Evolutionary conservation across 37 sponge, comb jelly and placozoan species (phyloP).

Genomic region (Aplysina aerophoba): DNA sequence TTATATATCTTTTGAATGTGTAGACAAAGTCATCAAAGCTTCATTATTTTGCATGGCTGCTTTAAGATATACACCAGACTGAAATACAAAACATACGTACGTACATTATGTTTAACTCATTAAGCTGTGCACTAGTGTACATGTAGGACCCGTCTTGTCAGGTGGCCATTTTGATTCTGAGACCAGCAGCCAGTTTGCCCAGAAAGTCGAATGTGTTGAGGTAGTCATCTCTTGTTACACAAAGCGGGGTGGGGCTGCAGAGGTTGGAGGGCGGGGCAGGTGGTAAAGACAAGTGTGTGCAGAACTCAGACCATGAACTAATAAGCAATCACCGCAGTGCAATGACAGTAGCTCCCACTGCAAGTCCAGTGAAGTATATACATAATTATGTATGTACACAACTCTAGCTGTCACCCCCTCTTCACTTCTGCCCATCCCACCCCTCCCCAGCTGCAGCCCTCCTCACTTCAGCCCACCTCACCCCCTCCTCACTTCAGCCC

Average conservation of each 20-base stretch:
- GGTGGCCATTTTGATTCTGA: conserved; percentile 47
- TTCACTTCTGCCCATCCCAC: conserved; percentile 10
- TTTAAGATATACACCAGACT: too few relatives aligned
- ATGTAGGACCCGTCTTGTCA: too few relatives aligned
- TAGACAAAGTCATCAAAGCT: too few relatives aligned
- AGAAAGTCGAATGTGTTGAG: conserved; percentile 95
- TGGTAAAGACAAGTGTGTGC: background rate
- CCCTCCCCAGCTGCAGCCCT: background rate
- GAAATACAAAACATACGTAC: too few relatives aligned
- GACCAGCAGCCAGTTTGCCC: conserved; percentile 89
- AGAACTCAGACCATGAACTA: too few relatives aligned
- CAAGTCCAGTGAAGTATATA: background rate
- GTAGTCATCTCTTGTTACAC: conserved; percentile 82
- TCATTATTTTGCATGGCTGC: too few relatives aligned
- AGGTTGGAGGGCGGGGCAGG: background rate
- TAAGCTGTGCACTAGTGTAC: too few relatives aligned
- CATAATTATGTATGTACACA: background rate
- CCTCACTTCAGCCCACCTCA: too few relatives aligned
- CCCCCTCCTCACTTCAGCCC: too few relatives aligned
- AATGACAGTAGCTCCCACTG: background rate
- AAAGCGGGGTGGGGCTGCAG: background rate
- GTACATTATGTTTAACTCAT: too few relatives aligned
- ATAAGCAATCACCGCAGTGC: conserved; percentile 9
- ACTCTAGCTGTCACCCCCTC: background rate
- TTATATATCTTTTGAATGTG: too few relatives aligned